A percentile compares a stretch with the other conserved stretches of the same genome.
phyloP scores from a whole-genome alignment of 53 echinoderm and acorn worm genomes.

The Temnopleurus reevesii region DNA sequence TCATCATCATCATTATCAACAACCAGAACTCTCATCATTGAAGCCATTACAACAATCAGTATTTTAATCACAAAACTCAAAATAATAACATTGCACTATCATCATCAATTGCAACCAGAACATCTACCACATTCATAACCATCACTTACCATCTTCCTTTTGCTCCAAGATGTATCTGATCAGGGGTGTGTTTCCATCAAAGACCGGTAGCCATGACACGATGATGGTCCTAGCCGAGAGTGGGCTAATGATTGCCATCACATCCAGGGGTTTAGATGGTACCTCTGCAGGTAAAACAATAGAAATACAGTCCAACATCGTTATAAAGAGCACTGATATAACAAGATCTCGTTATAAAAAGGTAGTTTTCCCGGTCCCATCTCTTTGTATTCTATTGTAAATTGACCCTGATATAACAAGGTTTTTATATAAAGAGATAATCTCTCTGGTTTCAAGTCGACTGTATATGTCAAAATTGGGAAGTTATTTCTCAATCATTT shows the following conservation, averaged over 20 bases:
- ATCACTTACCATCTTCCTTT: slow-evolving; percentile 86
- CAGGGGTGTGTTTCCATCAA: slow-evolving; percentile 88
- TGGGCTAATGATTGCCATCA: slow-evolving; percentile 61
- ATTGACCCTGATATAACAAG: too few relatives aligned
- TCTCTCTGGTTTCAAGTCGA: too few relatives aligned
- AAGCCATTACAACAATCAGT: neutral
- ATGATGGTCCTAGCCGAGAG: slow-evolving; percentile 73
- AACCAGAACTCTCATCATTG: too few relatives aligned
- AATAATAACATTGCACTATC: neutral
- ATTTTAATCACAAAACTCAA: neutral
- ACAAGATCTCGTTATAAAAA: too few relatives aligned
- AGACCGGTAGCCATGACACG: slow-evolving; percentile 78
- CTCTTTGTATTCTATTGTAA: too few relatives aligned
- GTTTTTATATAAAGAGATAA: too few relatives aligned
- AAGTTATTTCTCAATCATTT: too few relatives aligned
- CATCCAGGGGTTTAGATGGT: slow-evolving; percentile 72
- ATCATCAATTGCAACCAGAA: neutral
- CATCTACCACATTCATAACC: neutral
- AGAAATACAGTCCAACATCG: too few relatives aligned
- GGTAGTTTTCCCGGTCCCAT: too few relatives aligned
- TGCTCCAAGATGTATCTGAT: slow-evolving; percentile 90
- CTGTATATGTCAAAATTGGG: too few relatives aligned
- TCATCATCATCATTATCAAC: slow-evolving; percentile 13
- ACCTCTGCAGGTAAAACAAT: slow-evolving; percentile 74
- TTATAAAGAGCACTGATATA: too few relatives aligned